These are phyloP conservation scores for Tachycineta bicolor DNA, from an alignment of 2,113 vertebrate species.

Conservation along the genomic window DNA sequence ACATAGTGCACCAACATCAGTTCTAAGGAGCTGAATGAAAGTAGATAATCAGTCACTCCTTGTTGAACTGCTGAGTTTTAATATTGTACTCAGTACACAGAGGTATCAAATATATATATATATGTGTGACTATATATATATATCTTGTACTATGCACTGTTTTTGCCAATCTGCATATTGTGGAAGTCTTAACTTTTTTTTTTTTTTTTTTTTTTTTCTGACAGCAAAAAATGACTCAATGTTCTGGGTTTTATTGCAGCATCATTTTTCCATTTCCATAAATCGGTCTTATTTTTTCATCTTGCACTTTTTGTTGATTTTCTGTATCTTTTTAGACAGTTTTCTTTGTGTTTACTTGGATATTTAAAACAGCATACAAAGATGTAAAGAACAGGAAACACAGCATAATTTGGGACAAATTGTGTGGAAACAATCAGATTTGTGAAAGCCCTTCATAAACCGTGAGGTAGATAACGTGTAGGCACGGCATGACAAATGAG, in stretches of 20 bases:
- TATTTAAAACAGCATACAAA: constrained; percentile 31
- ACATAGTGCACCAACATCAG: not conserved
- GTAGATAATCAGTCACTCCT: not conserved
- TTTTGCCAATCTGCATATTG: not conserved
- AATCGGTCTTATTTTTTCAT: not conserved
- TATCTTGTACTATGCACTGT: not conserved
- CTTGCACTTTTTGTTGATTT: not conserved
- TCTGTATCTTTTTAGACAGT: not conserved
- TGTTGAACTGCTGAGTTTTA: not conserved
- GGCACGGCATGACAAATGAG: not conserved
- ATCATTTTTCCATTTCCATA: not conserved
- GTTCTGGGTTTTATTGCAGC: constrained; percentile 15
- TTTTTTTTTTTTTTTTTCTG: not conserved
- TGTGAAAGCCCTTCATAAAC: not conserved
- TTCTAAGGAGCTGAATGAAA: not conserved
- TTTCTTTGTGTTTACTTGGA: constrained; percentile 3
- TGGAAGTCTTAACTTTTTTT: not conserved
- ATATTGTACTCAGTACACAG: not conserved
- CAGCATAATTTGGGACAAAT: not conserved
- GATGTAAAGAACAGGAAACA: constrained; percentile 59
- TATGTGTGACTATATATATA: not conserved
- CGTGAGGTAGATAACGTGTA: not conserved
- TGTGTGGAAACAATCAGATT: not conserved
- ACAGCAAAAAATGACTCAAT: not conserved
- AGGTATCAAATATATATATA: not conserved